Evolutionary conservation across 2,888 invertebrate genomes (phyloP).

Genomic region (Pachycephus smyrnensis): DNA sequence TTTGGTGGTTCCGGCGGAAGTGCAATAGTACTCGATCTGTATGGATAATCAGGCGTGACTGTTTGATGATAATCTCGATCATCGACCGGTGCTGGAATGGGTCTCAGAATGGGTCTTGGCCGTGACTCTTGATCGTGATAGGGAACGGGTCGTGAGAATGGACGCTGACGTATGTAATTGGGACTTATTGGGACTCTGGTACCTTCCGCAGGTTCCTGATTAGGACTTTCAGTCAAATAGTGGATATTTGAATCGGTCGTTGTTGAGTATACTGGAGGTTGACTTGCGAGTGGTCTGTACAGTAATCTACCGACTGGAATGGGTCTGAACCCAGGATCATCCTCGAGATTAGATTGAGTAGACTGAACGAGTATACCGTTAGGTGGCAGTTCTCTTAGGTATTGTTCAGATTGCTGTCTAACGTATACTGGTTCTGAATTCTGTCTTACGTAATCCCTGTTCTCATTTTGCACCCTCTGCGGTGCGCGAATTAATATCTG

Average conservation of each 20-base stretch:
- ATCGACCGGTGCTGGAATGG: constrained; percentile 40
- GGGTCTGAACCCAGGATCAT: constrained; percentile 47
- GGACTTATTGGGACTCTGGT: constrained; percentile 43
- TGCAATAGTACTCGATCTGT: constrained; percentile 45
- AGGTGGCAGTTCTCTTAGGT: constrained; percentile 49
- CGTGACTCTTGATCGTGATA: constrained; percentile 36
- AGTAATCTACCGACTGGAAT: constrained; percentile 51
- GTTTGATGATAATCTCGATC: constrained; percentile 56
- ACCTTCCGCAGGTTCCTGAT: constrained; percentile 48
- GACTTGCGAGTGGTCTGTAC: constrained; percentile 45
- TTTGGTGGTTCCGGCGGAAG: constrained; percentile 69
- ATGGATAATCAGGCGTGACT: constrained; percentile 51
- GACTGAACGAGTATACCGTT: constrained; percentile 48
- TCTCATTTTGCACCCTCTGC: constrained; percentile 31
- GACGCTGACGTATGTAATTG: constrained; percentile 45
- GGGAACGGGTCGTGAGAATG: constrained; percentile 38
- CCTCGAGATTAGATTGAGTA: constrained; percentile 44
- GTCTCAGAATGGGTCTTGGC: constrained; percentile 46
- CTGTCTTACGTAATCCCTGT: constrained; percentile 53
- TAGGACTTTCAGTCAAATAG: constrained; percentile 55
- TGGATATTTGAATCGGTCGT: constrained; percentile 55
- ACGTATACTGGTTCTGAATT: constrained; percentile 54
- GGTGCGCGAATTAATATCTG: constrained; percentile 49
- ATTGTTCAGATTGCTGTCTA: constrained; percentile 49
- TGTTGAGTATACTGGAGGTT: constrained; percentile 49